Conservation (phyloP, 2,113 vertebrate genomes). For the Microcebus murinus region DNA sequence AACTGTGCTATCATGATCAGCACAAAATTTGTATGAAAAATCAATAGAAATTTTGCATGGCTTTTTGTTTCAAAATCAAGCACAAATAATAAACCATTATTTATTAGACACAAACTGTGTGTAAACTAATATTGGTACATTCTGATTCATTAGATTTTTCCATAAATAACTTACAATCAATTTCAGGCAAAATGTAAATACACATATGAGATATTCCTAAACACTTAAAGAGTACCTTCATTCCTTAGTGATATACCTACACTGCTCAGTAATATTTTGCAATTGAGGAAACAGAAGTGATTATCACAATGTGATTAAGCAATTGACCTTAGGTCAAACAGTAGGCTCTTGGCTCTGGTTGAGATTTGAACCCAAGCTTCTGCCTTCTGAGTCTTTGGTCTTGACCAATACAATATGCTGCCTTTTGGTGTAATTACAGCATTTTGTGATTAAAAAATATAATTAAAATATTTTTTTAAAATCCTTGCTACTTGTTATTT, state of each 20-base stretch:
- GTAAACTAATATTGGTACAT: not conserved
- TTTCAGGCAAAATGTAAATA: not conserved
- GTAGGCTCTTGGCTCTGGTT: not conserved
- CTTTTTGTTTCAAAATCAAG: not conserved
- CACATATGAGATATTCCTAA: not conserved
- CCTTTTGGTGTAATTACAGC: not conserved
- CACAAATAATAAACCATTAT: not conserved
- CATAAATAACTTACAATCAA: not conserved
- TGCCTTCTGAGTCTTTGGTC: not conserved
- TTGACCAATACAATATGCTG: not conserved
- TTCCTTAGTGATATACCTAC: not conserved
- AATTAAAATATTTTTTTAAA: not conserved
- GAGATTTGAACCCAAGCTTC: not conserved
- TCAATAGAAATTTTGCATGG: not conserved
- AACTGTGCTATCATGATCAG: not conserved
- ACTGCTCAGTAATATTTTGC: not conserved
- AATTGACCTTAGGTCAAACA: not conserved
- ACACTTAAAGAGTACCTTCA: not conserved
- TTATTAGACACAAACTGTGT: not conserved
- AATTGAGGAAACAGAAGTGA: not conserved
- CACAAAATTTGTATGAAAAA: not conserved
- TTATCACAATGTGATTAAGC: not conserved
- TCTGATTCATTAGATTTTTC: not conserved
- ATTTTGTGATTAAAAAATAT: not conserved
- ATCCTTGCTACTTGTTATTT: not conserved